Conservation (phyloP, 2,797 vertebrate genomes). For the Ibycter americanus region DNA sequence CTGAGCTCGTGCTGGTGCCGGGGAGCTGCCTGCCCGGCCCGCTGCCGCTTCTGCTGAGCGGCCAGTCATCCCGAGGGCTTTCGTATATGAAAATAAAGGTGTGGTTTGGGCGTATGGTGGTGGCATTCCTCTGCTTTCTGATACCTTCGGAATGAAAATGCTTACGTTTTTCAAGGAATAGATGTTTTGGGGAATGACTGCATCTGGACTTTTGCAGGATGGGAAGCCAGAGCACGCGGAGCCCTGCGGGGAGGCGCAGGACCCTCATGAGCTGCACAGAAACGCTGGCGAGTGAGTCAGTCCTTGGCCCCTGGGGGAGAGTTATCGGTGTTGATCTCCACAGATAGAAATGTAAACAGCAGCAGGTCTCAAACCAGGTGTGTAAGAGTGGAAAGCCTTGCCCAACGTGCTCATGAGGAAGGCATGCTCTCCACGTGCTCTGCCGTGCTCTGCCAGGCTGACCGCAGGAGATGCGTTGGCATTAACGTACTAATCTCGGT, state of each 20-base stretch:
- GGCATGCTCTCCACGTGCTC: background rate
- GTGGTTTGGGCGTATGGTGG: background rate
- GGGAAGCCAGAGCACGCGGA: background rate
- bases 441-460: background rate
- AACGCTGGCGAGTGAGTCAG: background rate
- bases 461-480: background rate
- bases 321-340: background rate
- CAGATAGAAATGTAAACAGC: background rate
- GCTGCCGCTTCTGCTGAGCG: rapidly evolving
- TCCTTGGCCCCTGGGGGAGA: background rate
- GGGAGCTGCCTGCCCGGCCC: background rate
- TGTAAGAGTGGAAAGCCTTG: background rate
- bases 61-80: rapidly evolving
- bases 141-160: background rate
- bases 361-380: background rate
- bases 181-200: background rate
- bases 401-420: background rate
- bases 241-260: background rate
- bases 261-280: background rate
- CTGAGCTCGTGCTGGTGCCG: background rate
- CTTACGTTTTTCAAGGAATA: background rate
- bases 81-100: background rate
- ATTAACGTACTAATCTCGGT: background rate
- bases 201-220: background rate
- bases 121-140: background rate